Evolutionary conservation across 2,888 invertebrate species (phyloP).

Genomic region (Ichneumon xanthorius): DNA sequence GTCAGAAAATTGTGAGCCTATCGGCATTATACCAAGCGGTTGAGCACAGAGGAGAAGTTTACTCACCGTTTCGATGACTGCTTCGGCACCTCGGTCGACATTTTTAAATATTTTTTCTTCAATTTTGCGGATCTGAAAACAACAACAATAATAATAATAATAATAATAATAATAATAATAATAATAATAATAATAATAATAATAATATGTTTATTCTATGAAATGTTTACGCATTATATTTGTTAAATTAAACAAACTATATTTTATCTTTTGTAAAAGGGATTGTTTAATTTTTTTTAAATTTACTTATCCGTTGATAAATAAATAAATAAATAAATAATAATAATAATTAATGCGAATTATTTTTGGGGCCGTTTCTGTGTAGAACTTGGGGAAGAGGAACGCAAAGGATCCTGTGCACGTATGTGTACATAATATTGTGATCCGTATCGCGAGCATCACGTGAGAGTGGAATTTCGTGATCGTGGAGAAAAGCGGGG

Average conservation of each 20-base stretch:
- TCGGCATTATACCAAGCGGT: neutral
- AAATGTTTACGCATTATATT: no score
- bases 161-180: neutral
- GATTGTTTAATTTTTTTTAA: no score
- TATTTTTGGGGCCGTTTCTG: neutral
- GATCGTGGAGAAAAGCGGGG: conserved; percentile 11
- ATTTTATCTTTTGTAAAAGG: no score
- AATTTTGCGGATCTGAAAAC: neutral
- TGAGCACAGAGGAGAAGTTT: neutral
- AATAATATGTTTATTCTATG: no score
- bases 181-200: neutral
- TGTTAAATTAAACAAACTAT: no score
- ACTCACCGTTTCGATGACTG: conserved; percentile 10
- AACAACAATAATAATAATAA: neutral
- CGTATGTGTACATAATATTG: conserved; percentile 6
- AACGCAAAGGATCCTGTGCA: neutral
- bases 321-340: neutral
- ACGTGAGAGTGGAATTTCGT: neutral
- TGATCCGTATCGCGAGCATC: neutral
- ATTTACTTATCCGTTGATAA: no score
- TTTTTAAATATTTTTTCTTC: neutral
- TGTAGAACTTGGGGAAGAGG: neutral
- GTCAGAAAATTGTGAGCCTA: neutral
- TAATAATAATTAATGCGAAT: neutral
- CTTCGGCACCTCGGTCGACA: neutral